Evolutionary conservation across 2,113 vertebrate genomes (phyloP), one percentile per base, ranked within the genome.

Genomic region (Brachionichthys hirsutus): DNA sequence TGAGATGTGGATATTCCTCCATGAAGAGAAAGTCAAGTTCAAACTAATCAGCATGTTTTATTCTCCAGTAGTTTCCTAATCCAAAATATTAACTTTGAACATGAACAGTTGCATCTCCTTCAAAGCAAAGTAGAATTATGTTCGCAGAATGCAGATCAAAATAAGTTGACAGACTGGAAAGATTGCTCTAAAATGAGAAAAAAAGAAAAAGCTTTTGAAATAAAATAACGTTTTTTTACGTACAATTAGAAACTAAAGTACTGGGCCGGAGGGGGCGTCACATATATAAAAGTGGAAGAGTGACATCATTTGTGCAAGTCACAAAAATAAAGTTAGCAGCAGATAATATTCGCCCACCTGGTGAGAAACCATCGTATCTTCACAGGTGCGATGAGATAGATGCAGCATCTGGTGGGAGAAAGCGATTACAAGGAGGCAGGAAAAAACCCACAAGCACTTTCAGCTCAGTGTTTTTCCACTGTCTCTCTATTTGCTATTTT

Each of bases 301-400:
- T 70, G 57, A 73, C 60, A 70, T 48, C 2, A 5, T 78, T n/a
- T 64, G 70, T 34, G 54, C 58, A 50, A 43, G 54, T 40, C 14
- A 78, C 18, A 75, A 65, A 73, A 58, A 22, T 47, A 72, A 62
- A 57, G 66, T 63, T 68, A 54, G 47, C 49, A 72, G 68, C 52
- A 67, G 74, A 73, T 79, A 68, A 66, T 68, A 71, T 72, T 57
- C 35, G 54, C n/a, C 67, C 51, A 67, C 70, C 63, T 30, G 47
- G 65, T 62, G 78, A 71, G 70, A 76, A 73, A 13, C 51, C 57
- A 71, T 61, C 60, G 70, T 70, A 62, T 70, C 20, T 45, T 67
- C 51, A 60, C 41, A 69, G 67, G 18, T 49, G 11, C 67, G 69
- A 67, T 83, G 71, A 54, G 67, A 72, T 51, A 30, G 40, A 54